Percentiles rank a stretch among this genome's conserved stretches.
Evolutionary conservation across 23 tunicate species (phyloP).

Genomic region (Trididemnum clinides): DNA sequence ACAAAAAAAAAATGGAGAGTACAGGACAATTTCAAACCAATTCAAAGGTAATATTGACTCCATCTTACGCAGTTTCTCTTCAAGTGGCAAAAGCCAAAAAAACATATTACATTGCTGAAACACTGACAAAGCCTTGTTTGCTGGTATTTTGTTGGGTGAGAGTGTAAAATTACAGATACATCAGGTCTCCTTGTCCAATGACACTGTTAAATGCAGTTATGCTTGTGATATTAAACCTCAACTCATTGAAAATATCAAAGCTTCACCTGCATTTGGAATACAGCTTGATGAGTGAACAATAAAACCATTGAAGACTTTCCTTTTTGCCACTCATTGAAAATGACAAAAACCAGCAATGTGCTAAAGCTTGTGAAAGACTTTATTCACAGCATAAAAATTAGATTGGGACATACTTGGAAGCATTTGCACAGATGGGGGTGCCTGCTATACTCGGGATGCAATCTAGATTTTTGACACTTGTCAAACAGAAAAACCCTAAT

Average conservation of each 20-base stretch:
- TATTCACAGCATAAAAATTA: constrained; percentile 29
- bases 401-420: constrained; percentile 3
- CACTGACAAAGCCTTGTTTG: constrained; percentile 1
- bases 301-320: not conserved
- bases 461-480: too few relatives aligned
- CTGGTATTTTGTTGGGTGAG: constrained; percentile 35
- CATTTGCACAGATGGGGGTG: constrained; percentile 44
- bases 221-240: too few relatives aligned
- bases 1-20: constrained; percentile 19
- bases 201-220: constrained; percentile 8
- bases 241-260: too few relatives aligned
- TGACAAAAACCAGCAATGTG: too few relatives aligned
- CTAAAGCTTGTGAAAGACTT: constrained; percentile 39
- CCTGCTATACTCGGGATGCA: constrained; percentile 26
- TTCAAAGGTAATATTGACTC: constrained; percentile 2
- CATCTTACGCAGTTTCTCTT: constrained; percentile 1
- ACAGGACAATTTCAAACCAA: constrained; percentile 13
- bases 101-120: too few relatives aligned
- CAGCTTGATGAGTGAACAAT: not conserved
- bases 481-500: too few relatives aligned
- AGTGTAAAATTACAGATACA: not conserved
- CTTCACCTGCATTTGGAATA: too few relatives aligned
- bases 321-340: not conserved
- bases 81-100: not conserved
- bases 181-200: constrained; percentile 38